Base-by-base conservation (phyloP, 2,797 vertebrate species). In the Enteromius unitaeniatus region DNA sequence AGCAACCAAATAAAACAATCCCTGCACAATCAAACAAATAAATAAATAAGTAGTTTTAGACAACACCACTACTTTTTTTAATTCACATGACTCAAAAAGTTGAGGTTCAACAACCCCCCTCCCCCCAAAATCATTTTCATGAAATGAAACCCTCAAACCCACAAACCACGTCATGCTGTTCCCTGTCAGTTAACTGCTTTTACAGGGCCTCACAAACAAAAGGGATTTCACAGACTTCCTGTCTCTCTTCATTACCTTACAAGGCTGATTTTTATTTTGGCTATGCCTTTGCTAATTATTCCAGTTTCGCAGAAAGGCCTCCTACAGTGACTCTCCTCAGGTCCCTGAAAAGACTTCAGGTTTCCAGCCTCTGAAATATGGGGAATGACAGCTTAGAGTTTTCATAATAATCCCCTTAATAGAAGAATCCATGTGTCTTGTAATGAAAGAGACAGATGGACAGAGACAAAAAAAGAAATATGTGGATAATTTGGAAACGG, bases 201-300 rank as follows among this genome's bases (percentile, higher is more conserved):
- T 83, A 68, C 85, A 89, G 88, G 84, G 88, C 86, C 73, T 86
- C 40, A 53, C 31, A 90, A 92, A 93, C 91, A 93, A 94, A 93
- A 88, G 78, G 37, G 49, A 82, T 89, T 89, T 91, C 85, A 92
- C 92, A 92, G 89, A 86, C 88, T 91, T 87, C 86, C 85, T 91
- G 85, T 92, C 89, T 85, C 84, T 87, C 60, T 88, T 89, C 70
- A 88, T 92, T 90, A 90, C 88, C 84, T 68, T 53, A 82, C 90
- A 77, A 69, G 80, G 86, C 47, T 89, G 87, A 89, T 90, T 84
- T 88, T 83, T 86, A 88, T 83, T 86, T 88, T 86, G 85, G 88
- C 86, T 85, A 34, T 87, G 84, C 87, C 86, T 86, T 79, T 83
- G 80, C 79, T 74, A 88, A 81, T 88, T 89, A 79, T 68, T 58